Base-by-base conservation (phyloP, 2,113 vertebrate species). In the Eurypyga helias region DNA sequence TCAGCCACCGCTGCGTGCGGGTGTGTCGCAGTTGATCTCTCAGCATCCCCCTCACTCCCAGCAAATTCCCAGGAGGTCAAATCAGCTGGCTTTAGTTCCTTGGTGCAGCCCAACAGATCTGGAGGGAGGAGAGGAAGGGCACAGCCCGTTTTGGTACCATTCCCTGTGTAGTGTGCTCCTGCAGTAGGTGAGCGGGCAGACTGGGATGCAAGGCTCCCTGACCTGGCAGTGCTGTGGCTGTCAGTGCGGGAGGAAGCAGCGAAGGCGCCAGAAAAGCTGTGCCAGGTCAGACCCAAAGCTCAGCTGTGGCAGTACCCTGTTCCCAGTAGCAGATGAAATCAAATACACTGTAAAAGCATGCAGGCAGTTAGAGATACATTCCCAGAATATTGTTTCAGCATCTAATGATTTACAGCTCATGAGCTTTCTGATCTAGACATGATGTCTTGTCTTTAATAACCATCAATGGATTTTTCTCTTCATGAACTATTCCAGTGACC, bases 361-460 rank as follows among this genome's bases (percentile, higher is more conserved):
- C 2, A 29, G 60, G 52, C 88, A 57, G 43, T 43, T 49, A 55
- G 66, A 90, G 38, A 7, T 16, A n/a, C 0, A 2, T 92, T 93
- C 92, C 79, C 79, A 93, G 92, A 94, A 90, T 72, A 26, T n/a
- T 88, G 52, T 64, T 93, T 61, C 28, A 83, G 43, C 58, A 12
- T 41, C 57, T 86, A 69, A 83, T 77, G 90, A 88, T 94, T 94
- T 88, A 88, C 11, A 6, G 43, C 34, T 88, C 28, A 5, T 21
- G 78, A 66, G 23, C 67, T 95, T 93, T 92, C 79, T 61, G 45
- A 92, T 26, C 82, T 33, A 90, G 92, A 91, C 85, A 28, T 2
- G 4, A 28, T 83, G 88, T 94, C 90, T 92, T 95, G 54, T 73
- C 76, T 85, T 79, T 76, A 94, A 83, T 85, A 79, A 76, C 75